A percentile compares a stretch with the other conserved stretches of the same genome.
Conservation (phyloP, 1,140 invertebrate genomes). For the Bombus sylvicola region DNA sequence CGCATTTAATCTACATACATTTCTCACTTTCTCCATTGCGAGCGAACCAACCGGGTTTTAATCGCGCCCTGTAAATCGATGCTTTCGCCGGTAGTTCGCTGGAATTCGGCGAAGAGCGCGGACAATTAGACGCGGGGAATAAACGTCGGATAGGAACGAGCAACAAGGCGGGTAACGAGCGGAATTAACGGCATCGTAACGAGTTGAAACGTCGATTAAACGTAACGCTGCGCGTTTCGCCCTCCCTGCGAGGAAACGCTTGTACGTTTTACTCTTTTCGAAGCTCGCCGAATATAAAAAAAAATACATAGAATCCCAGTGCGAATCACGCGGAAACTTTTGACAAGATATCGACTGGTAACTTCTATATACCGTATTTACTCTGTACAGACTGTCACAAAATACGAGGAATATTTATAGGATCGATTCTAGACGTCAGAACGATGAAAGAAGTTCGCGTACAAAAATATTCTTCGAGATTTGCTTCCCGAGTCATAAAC, state of each 20-base stretch:
- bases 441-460: no score
- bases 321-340: slow-evolving; percentile 25
- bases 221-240: neutral
- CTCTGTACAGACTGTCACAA: neutral
- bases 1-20: slow-evolving; percentile 27
- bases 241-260: neutral
- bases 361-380: slow-evolving; percentile 7
- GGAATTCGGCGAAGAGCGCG: slow-evolving; percentile 7
- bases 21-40: slow-evolving; percentile 13
- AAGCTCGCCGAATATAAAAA: neutral
- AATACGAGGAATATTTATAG: neutral
- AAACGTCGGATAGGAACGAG: slow-evolving; percentile 8
- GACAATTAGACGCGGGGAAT: slow-evolving; percentile 22
- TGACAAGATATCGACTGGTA: slow-evolving; percentile 40
- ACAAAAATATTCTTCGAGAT: no score
- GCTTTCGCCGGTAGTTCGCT: no score
- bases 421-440: neutral
- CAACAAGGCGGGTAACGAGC: slow-evolving; percentile 38
- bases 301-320: neutral
- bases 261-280: neutral
- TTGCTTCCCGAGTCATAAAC: no score
- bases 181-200: slow-evolving; percentile 42
- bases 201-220: slow-evolving; percentile 32
- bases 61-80: neutral
- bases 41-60: neutral